These are phyloP conservation scores for Heterochromis multidens DNA, from an alignment of 2,113 vertebrate species.

Conservation along the genomic window DNA sequence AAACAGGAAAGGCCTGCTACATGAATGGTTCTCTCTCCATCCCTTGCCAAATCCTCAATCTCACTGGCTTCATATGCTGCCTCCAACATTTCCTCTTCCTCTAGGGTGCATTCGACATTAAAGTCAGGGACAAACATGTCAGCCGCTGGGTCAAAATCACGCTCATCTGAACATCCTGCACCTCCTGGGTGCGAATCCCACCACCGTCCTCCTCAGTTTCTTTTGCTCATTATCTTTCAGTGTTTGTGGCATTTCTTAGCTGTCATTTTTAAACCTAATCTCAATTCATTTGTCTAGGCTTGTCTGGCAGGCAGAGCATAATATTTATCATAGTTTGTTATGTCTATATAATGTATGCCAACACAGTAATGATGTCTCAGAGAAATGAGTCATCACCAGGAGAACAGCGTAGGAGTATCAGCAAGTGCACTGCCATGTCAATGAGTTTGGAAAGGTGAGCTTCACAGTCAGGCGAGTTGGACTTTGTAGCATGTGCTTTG, in stretches of 20 bases:
- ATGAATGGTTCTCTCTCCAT: not conserved
- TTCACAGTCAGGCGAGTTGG: not conserved
- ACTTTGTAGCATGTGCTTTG: not conserved
- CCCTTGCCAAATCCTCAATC: constrained; percentile 93
- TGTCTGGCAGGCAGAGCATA: not conserved
- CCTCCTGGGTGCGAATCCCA: constrained; percentile 71
- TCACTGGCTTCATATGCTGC: constrained; percentile 90
- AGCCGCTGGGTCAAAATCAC: constrained; percentile 94
- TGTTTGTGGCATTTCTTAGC: not conserved
- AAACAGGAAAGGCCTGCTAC: not conserved
- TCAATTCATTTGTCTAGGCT: not conserved
- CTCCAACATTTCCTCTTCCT: constrained; percentile 96
- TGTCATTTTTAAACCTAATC: not conserved
- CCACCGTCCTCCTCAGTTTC: not conserved
- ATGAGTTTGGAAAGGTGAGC: not conserved
- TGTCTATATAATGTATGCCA: not conserved
- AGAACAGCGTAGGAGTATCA: not conserved
- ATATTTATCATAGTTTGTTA: not conserved
- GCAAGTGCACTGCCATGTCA: not conserved
- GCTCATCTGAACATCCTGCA: constrained; percentile 88
- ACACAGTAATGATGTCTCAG: not conserved
- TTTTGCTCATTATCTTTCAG: not conserved
- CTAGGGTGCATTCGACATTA: constrained; percentile 94
- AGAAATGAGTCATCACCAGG: not conserved
- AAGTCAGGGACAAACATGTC: constrained; percentile 98